Evolutionary conservation across 1,140 invertebrate species (phyloP).

Genomic region (Aphelenchoides avenae): DNA sequence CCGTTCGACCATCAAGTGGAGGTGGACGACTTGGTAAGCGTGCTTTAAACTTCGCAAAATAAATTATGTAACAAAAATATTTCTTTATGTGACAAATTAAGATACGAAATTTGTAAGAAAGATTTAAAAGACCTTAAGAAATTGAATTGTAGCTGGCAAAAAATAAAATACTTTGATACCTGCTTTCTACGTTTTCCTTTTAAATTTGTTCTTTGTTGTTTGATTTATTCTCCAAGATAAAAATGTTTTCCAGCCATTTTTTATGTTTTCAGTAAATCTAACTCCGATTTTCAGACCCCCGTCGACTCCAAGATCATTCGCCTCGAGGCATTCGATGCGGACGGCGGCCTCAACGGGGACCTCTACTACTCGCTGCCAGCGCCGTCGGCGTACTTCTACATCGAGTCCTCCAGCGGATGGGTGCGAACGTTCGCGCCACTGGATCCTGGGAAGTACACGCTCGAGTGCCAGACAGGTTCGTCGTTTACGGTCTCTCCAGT

Average conservation of each 20-base stretch:
- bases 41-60: not conserved
- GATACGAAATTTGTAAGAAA: not conserved
- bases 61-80: not conserved
- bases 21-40: slow-evolving; percentile 36
- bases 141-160: not conserved
- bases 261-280: not conserved
- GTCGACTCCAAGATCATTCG: slow-evolving; percentile 32
- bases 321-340: slow-evolving; percentile 42
- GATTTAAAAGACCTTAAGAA: not conserved
- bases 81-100: too few species aligned
- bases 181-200: not conserved
- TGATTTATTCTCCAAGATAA: too few species aligned
- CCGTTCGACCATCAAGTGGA: slow-evolving; percentile 25
- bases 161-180: not conserved
- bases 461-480: slow-evolving; percentile 25
- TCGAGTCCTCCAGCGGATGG: slow-evolving; percentile 42
- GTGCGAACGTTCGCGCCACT: slow-evolving; percentile 31
- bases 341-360: slow-evolving; percentile 45
- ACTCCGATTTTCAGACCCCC: slow-evolving; percentile 24
- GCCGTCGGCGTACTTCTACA: slow-evolving; percentile 32
- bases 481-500: too few species aligned
- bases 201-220: too few species aligned
- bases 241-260: too few species aligned
- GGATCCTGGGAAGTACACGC: slow-evolving; percentile 12
- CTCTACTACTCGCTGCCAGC: slow-evolving; percentile 27